Evolutionary conservation across 2,113 vertebrate genomes (phyloP).

Genomic region (Myotis davidii): DNA sequence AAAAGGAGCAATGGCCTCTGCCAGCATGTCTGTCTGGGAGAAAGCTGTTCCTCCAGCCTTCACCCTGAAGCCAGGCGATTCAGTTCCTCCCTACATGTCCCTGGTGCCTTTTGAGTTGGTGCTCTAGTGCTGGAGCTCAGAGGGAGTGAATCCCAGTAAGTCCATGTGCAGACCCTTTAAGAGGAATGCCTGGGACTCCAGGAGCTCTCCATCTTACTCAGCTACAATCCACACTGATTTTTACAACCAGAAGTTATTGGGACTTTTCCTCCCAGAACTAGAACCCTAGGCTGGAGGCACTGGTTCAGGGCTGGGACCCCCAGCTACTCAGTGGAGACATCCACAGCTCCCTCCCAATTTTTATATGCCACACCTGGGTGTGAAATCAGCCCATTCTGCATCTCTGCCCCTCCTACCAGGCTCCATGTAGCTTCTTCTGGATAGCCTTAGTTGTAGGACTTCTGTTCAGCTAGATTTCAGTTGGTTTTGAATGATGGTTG

Average conservation of each 20-base stretch:
- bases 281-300: neutral
- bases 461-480: neutral
- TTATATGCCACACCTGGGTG: too few species aligned
- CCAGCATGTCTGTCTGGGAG: too few species aligned
- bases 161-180: neutral
- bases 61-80: too few species aligned
- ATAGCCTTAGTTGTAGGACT: neutral
- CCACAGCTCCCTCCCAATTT: too few species aligned
- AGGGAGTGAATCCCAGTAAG: neutral
- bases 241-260: neutral
- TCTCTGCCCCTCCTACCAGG: neutral
- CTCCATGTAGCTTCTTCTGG: neutral
- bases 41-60: neutral
- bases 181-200: neutral
- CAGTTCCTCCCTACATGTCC: too few species aligned
- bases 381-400: too few species aligned
- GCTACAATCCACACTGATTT: neutral
- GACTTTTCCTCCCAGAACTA: neutral
- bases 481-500: neutral
- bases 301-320: neutral
- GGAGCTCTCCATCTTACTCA: neutral
- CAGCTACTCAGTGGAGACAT: too few species aligned
- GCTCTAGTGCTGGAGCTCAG: neutral
- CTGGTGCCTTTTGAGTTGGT: neutral
- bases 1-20: too few species aligned